Evolutionary conservation across 1,140 invertebrate genomes (phyloP).

Genomic region (Pissodes strobi): DNA sequence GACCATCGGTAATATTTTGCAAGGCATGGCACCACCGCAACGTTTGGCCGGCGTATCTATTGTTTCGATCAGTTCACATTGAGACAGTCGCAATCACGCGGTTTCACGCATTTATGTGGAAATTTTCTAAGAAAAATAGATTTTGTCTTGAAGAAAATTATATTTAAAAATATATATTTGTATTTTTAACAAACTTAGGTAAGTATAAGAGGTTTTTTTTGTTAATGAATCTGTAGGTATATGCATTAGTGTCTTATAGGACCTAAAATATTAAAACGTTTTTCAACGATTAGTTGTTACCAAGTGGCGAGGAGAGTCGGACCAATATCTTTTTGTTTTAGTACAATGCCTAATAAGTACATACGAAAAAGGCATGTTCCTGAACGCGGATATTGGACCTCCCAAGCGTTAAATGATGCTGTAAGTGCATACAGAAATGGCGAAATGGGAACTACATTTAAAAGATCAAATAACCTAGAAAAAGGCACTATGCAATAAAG

Average conservation of each 20-base stretch:
- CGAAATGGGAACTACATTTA: no score
- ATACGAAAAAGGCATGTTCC: not conserved
- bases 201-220: not conserved
- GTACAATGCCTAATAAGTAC: conserved; percentile 2
- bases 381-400: no score
- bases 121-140: not conserved
- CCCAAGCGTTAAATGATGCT: no score
- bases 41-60: not conserved
- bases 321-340: conserved; percentile 1
- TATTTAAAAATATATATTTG: not conserved
- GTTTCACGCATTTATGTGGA: no score
- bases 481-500: not conserved
- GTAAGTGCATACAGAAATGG: no score
- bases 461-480: no score
- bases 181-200: not conserved
- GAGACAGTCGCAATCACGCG: not conserved
- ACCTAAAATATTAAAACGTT: not conserved
- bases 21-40: not conserved
- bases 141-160: not conserved
- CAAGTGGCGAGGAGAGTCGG: not conserved
- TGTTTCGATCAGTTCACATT: not conserved
- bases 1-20: no score
- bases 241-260: not conserved
- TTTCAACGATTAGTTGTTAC: not conserved
- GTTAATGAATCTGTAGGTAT: not conserved